A percentile compares a stretch with the other conserved stretches of the same genome.
Evolutionary conservation across 2,888 invertebrate species (phyloP).

Genomic region (Ceraclea dissimilis): DNA sequence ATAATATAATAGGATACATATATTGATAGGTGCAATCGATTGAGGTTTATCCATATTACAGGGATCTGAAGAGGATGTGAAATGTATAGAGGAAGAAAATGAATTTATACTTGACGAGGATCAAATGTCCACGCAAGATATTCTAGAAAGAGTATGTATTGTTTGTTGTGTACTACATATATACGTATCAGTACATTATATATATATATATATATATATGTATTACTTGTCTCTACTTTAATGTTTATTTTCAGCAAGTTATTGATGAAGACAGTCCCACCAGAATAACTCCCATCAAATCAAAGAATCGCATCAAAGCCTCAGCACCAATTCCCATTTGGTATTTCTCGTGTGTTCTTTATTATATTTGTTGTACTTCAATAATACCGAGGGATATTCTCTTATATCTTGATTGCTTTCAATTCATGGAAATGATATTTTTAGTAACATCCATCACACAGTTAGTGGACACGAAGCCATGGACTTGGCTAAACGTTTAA

Average conservation of each 20-base stretch:
- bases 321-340: conserved; percentile 74
- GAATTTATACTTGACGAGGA: conserved; percentile 41
- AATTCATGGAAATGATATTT: too few species aligned
- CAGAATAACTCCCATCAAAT: conserved; percentile 29
- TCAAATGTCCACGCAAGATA: conserved; percentile 47
- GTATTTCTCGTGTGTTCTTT: conserved; percentile 35
- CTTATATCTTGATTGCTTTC: neutral
- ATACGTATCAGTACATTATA: conserved; percentile 20
- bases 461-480: conserved; percentile 77
- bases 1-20: too few species aligned
- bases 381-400: neutral
- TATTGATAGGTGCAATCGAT: too few species aligned
- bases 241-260: conserved; percentile 11
- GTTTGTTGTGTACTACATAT: neutral
- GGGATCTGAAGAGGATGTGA: conserved; percentile 60
- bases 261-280: conserved; percentile 25
- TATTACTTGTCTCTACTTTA: neutral
- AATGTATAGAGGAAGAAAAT: conserved; percentile 68
- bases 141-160: conserved; percentile 36
- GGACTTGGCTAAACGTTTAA: conserved; percentile 63
- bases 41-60: conserved; percentile 33
- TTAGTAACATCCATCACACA: conserved; percentile 51
- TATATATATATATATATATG: neutral
- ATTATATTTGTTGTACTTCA: neutral
- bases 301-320: conserved; percentile 45